Base-by-base conservation (phyloP, 2,888 invertebrate species). In the Thereva unica region DNA sequence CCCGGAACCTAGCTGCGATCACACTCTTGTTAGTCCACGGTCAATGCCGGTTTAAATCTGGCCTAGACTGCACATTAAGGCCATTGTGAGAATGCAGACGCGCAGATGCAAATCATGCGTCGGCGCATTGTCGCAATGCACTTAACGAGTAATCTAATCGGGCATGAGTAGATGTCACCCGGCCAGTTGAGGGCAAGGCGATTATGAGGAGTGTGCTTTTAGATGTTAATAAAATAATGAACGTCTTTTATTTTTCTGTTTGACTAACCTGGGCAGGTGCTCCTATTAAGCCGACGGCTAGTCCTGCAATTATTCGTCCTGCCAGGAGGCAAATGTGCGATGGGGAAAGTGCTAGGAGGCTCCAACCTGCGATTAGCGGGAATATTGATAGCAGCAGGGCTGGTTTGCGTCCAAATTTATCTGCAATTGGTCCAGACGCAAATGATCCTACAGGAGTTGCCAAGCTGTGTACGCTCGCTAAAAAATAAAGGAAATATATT, bases 381-480 rank as follows among this genome's bases (percentile, higher is more conserved):
- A 89, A 73, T 1, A 87, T 83, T 45, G 88, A 84, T 2, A 86
- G 78, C 74, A 90, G 85, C 63, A 91, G 78, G 5, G 89, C 86
- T 38, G 85, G 83, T 69, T 86, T 85, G 66, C 91, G 83, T 0
- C 91, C 91, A 72, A 88, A 84, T 45, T 83, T 83, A 73, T 91
- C 91, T 82, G 90, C 87, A 57, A 90, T 78, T 0, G 89, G 85
- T 0, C 90, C 91, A 0, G 90, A 89, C 42, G 89, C 72, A 73
- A 91, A 80, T 0, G 90, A 87, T 1, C 91, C 91, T 0, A 90
- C 75, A 0, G 91, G 91, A 0, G 91, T 90, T 0, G 91, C 90
- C 65, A 90, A 85, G 38, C 91, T 91, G 76, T 91, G 91, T 8
- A 91, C 85, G 73, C 90, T 89, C 4, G 91, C 91, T 91, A 81